Percentiles rank a stretch among this genome's conserved stretches.
Conservation (phyloP, 2,797 vertebrate species). For the Echiichthys vipera region DNA sequence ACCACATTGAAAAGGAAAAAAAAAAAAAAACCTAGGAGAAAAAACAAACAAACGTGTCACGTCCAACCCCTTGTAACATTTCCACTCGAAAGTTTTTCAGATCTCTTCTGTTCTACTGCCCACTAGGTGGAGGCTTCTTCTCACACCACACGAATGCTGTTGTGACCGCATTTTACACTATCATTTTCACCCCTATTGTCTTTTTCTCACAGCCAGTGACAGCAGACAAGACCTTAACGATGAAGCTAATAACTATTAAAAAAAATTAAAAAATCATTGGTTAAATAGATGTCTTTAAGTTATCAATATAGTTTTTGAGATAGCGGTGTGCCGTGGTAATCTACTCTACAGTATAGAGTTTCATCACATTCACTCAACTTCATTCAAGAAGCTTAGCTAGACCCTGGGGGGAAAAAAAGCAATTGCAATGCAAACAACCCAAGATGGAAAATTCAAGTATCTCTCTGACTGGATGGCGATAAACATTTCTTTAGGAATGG, state of each 20-base stretch:
- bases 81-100: constrained; percentile 52
- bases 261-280: constrained; percentile 58
- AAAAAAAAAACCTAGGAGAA: constrained; percentile 23
- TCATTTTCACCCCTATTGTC: constrained; percentile 42
- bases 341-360: constrained; percentile 72
- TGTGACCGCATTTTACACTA: constrained; percentile 65
- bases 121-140: constrained; percentile 44
- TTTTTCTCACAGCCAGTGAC: constrained; percentile 46
- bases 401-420: constrained; percentile 52
- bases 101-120: constrained; percentile 57
- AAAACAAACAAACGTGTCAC: constrained; percentile 40
- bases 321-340: constrained; percentile 74
- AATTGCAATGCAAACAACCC: constrained; percentile 71
- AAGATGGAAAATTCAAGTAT: constrained; percentile 84
- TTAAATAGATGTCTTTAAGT: constrained; percentile 74
- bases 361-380: constrained; percentile 78
- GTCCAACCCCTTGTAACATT: constrained; percentile 63
- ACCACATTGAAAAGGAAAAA: constrained; percentile 68
- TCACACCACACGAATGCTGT: constrained; percentile 50
- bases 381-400: constrained; percentile 70
- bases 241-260: constrained; percentile 46
- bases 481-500: constrained; percentile 76
- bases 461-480: constrained; percentile 78
- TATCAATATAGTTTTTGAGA: constrained; percentile 71
- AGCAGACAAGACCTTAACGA: constrained; percentile 56